Evolutionary conservation across 2,797 vertebrate species (phyloP).

Genomic region (Chrosomus eos): DNA sequence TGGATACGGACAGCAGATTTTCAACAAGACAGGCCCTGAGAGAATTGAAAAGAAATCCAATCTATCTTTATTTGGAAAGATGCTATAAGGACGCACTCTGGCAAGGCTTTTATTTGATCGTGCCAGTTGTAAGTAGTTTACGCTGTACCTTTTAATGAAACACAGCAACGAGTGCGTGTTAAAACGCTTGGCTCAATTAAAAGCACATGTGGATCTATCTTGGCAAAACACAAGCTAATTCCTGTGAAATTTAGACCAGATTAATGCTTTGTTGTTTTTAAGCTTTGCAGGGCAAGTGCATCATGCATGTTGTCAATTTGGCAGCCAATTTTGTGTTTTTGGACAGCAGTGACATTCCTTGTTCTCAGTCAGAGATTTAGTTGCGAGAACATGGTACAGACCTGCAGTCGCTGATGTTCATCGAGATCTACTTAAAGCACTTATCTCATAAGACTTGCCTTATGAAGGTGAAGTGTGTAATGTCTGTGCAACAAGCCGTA

Average conservation of each 20-base stretch:
- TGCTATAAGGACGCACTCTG: conserved; percentile 24
- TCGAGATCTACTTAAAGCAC: neutral
- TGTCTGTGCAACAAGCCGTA: neutral
- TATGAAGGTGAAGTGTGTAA: neutral
- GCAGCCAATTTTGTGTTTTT: conserved; percentile 33
- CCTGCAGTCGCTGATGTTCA: neutral
- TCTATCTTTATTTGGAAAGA: conserved; percentile 19
- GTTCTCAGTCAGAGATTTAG: conserved; percentile 26
- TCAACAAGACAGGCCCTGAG: neutral
- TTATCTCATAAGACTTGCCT: neutral
- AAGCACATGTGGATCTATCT: conserved; percentile 45
- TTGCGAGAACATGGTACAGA: neutral
- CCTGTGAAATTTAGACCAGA: conserved; percentile 43
- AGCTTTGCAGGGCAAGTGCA: conserved; percentile 28
- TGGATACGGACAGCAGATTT: neutral
- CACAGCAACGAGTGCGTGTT: conserved; percentile 20
- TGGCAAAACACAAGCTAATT: conserved; percentile 34
- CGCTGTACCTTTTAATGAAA: conserved; percentile 40
- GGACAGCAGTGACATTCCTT: conserved; percentile 13
- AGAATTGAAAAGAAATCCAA: neutral
- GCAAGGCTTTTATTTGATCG: conserved; percentile 4
- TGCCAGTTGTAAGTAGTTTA: conserved; percentile 40
- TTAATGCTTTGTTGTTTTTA: conserved; percentile 46
- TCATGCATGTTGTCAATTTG: conserved; percentile 33
- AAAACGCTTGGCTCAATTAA: conserved; percentile 11